Base-by-base conservation (phyloP, 2,113 vertebrate species). In the Dermatemys mawii region DNA sequence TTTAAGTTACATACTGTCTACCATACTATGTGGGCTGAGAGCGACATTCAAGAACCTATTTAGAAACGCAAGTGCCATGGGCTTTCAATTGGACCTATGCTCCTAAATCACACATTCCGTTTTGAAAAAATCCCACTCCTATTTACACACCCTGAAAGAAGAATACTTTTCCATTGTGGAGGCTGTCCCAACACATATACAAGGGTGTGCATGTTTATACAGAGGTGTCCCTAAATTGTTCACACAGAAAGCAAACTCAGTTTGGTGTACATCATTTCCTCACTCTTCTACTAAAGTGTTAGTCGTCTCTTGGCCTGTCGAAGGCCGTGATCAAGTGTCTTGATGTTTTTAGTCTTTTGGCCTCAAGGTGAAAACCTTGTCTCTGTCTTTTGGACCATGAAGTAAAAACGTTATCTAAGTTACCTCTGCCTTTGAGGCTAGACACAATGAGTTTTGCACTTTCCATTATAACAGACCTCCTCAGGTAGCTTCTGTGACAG, bases 81-180 rank as follows among this genome's bases (percentile, higher is more conserved):
- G 86, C 96, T 97, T 97, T 96, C 97, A 94, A 97, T 96, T 96
- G 96, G 94, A 97, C 95, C 95, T 94, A 92, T 94, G 83, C 85
- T 97, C 93, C 94, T 88, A 87, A 96, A 96, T 96, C 94, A 95
- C 94, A 80, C 57, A 73, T 80, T 91, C 93, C 96, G 93, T 96
- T 97, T 94, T 94, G 94, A 96, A 97, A 89, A 51, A 95, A 94
- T 92, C 92, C 91, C 92, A 94, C 95, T 93, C 13, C 81, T 83
- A 12, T 93, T 96, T 86, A 73, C 87, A 97, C 94, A 93, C 89
- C 91, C 91, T 93, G 94, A 83, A 83, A 94, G 87, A 83, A 49
- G 49, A 92, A 89, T 44, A 27, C 53, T 96, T 46, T 27, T 84
- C 76, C 12, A 88, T 95, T 94, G 38, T 91, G 81, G 94, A 85